Evolutionary conservation across 2,888 invertebrate species (phyloP).

Genomic region (Slavum lentiscoides): DNA sequence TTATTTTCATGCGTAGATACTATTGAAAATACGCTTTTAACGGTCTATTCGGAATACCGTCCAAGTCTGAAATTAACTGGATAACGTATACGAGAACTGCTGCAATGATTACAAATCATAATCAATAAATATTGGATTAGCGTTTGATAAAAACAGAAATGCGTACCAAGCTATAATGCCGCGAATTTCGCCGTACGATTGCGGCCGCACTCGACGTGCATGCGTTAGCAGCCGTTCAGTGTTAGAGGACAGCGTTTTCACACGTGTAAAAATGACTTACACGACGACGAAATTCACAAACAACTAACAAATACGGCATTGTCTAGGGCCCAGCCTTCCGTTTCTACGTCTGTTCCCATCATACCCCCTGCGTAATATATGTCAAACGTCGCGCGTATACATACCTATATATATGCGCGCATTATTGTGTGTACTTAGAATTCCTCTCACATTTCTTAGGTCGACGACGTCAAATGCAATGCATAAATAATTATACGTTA

Average conservation of each 20-base stretch:
- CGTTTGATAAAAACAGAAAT: too few relatives aligned
- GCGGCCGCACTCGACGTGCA: not conserved
- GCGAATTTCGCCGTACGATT: too few relatives aligned
- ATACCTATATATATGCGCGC: not conserved
- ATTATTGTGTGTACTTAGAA: not conserved
- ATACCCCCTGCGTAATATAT: not conserved
- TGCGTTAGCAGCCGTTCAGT: constrained; percentile 12
- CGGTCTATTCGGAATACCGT: too few relatives aligned
- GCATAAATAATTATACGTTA: too few relatives aligned
- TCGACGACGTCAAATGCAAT: not conserved
- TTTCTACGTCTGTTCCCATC: not conserved
- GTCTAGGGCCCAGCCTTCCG: constrained; percentile 13
- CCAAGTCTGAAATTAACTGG: too few relatives aligned
- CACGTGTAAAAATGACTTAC: constrained; percentile 36
- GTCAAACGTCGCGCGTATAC: not conserved
- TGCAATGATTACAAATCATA: too few relatives aligned
- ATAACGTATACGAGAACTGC: too few relatives aligned
- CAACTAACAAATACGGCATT: constrained; percentile 25
- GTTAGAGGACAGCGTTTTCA: not conserved
- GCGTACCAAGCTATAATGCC: too few relatives aligned
- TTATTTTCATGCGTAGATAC: too few relatives aligned
- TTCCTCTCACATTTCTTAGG: not conserved
- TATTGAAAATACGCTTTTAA: too few relatives aligned
- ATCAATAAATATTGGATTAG: too few relatives aligned
- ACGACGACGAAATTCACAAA: constrained; percentile 22